Base-by-base conservation (phyloP, 2,888 invertebrate genomes). In the Trachelus iudaicus region DNA sequence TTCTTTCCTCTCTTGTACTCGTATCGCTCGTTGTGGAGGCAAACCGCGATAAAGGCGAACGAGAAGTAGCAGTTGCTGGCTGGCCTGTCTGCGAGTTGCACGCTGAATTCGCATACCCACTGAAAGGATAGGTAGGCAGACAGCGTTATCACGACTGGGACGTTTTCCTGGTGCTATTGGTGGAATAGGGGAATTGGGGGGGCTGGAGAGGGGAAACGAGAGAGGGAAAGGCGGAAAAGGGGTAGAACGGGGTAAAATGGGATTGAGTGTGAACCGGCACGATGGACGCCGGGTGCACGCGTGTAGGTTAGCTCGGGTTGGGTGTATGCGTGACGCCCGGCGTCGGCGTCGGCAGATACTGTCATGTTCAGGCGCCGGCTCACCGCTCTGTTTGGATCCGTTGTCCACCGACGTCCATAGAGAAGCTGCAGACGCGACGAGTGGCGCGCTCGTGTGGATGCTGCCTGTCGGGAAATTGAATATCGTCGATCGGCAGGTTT, bases 301-400 rank as follows among this genome's bases (percentile, higher is more conserved):
- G 56, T 56, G 23, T 56, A 56, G 56, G 56, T 56, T 56, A 56
- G 23, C 56, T 56, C 23, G 23, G 56, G 23, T 9, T 23, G 56
- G 56, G 23, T 69, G 71, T 40, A 37, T 23, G 71, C 73, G 71
- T 81, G 83, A 75, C 82, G 81, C 81, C 83, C 83, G 85, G 77
- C 86, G 86, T 85, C 84, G 86, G 79, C 83, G 88, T 86, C 84
- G 85, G 81, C 82, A 86, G 89, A 89, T 89, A 89, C 86, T 89
- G 89, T 90, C 89, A 89, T 83, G 85, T 87, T 85, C 87, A 86
- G 86, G 78, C 88, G 87, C 85, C 87, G 87, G 83, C 81, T 86
- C 86, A 81, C 79, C 79, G 79, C 77, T 81, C 73, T 78, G 75
- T 31, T 31, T 31, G 34, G 33, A 71, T 31, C 31, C 71, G 31